These are phyloP conservation scores for Agrotis puta DNA, from an alignment of 2,888 invertebrate species.

Conservation along the genomic window DNA sequence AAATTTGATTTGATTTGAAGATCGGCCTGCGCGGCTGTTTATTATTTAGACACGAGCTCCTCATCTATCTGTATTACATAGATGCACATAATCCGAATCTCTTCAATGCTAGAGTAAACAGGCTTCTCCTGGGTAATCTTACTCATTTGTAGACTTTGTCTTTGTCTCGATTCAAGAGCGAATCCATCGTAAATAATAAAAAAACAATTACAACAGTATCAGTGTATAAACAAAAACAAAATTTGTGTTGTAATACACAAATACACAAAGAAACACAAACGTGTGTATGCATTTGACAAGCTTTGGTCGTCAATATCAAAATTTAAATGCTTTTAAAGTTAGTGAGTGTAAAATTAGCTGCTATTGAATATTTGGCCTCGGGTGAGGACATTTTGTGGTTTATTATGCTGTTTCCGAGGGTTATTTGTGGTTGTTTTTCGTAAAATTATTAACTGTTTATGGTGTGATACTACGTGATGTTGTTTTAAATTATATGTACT, in stretches of 20 bases:
- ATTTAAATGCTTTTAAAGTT: constrained; percentile 81
- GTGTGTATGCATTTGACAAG: constrained; percentile 59
- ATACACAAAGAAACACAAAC: constrained; percentile 23
- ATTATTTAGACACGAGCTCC: no score
- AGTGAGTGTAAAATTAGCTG: constrained; percentile 84
- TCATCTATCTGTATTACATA: no score
- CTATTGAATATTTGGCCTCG: constrained; percentile 72
- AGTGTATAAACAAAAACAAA: constrained; percentile 13
- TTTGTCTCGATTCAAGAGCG: no score
- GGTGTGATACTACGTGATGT: not conserved
- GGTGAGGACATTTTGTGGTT: constrained; percentile 26
- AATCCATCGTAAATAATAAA: no score
- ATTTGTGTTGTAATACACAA: constrained; percentile 10
- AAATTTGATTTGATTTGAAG: no score
- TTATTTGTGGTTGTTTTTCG: constrained; percentile 15
- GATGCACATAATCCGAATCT: no score
- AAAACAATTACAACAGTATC: not conserved
- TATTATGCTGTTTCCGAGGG: constrained; percentile 11
- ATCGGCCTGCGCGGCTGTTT: no score
- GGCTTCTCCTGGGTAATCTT: no score
- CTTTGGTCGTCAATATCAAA: constrained; percentile 78
- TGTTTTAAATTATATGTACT: no score
- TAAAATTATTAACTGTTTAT: not conserved
- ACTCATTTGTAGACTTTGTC: no score
- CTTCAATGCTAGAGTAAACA: no score